Conservation (phyloP, 2,888 invertebrate species). For the Andrena camellia region DNA sequence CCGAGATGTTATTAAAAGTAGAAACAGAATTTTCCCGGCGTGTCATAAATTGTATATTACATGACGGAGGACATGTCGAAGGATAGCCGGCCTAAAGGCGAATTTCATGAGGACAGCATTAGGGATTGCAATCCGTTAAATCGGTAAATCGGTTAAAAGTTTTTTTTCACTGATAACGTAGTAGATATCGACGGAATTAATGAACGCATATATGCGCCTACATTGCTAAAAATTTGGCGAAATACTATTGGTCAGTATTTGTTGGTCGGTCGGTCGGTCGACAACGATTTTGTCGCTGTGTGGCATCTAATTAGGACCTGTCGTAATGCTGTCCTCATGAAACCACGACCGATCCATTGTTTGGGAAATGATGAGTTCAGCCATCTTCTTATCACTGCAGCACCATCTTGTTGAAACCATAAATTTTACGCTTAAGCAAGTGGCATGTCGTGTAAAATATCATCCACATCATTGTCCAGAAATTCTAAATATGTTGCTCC, state of each 20-base stretch:
- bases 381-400: neutral
- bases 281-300: no score
- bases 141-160: no score
- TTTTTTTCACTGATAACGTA: no score
- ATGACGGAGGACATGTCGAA: neutral
- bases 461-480: neutral
- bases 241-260: no score
- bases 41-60: neutral
- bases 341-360: slow-evolving; percentile 16
- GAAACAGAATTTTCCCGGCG: neutral
- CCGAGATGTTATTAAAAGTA: neutral
- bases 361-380: slow-evolving; percentile 14
- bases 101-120: no score
- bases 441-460: neutral
- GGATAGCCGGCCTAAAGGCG: neutral
- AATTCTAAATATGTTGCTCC: neutral
- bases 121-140: no score
- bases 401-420: slow-evolving; percentile 10
- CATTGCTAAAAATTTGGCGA: no score
- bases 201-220: no score
- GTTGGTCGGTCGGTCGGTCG: no score
- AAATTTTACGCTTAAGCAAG: neutral
- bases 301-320: no score
- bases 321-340: no score
- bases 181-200: no score